A percentile compares a stretch with the other conserved stretches of the same genome.
These are phyloP conservation scores for Henricia sp. DNA, from an alignment of 53 echinoderm and acorn worm species.

Conservation along the genomic window DNA sequence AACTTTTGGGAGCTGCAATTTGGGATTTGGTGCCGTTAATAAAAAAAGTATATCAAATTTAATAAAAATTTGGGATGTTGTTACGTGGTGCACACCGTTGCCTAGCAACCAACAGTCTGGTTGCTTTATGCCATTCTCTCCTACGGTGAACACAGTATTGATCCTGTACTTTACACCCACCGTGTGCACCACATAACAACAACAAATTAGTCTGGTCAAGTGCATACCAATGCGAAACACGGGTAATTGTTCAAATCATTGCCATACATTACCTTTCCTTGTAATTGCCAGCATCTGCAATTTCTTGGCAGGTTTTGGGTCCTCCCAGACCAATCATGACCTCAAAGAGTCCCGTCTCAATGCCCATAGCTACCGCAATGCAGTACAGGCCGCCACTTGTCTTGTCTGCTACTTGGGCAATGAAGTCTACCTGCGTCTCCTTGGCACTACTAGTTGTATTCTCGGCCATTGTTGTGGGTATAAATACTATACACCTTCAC, in stretches of 20 bases:
- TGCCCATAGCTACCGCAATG: constrained; percentile 66
- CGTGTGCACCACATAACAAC: no score
- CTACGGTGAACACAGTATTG: no score
- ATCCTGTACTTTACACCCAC: no score
- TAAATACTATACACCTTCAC: no score
- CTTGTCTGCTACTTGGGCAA: constrained; percentile 12
- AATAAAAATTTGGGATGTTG: not conserved
- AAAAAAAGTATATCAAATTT: no score
- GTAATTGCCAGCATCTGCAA: constrained; percentile 83
- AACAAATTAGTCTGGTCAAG: no score
- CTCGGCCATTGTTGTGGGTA: not conserved
- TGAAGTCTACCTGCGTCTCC: constrained; percentile 64
- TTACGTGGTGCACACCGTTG: no score
- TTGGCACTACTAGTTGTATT: not conserved
- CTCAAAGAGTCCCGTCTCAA: constrained; percentile 85
- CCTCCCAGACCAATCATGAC: constrained; percentile 67
- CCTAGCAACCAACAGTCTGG: no score
- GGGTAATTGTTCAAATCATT: not conserved
- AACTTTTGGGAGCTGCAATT: no score
- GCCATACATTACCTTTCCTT: constrained; percentile 87
- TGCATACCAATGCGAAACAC: not conserved
- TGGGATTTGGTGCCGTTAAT: no score
- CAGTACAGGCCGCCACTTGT: constrained; percentile 35
- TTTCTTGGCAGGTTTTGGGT: constrained; percentile 83
- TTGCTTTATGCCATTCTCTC: no score